Base-by-base conservation (phyloP, 2,113 vertebrate genomes). In the Amphiprion percula region DNA sequence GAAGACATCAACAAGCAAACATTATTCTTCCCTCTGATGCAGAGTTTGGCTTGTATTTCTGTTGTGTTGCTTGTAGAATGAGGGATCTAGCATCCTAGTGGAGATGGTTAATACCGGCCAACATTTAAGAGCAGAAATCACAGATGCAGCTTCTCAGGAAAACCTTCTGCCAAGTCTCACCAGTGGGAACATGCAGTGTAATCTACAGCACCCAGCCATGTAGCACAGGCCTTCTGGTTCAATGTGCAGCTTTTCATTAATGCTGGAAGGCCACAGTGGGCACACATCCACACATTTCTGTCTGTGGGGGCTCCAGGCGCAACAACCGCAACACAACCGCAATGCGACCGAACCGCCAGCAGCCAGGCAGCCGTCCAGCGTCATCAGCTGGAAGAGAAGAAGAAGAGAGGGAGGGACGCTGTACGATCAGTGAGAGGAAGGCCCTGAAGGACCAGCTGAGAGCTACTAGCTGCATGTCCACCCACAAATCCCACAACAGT, bases 401-500 rank as follows among this genome's bases (percentile, higher is more conserved):
- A 87, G 73, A 60, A 33, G 12, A 37, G 63, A 61, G 61, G 21
- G 55, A 74, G 65, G n/a, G 59, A 26, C 54, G 66, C 24, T 54
- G 16, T 53, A 26, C 75, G 66, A 81, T 60, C 0, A 75, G 19
- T 21, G 24, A 59, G 6, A 53, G 1, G 6, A 60, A 44, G 26
- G 16, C 28, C 21, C 21, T 21, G 21, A 21, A 26, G 26, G 26
- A 56, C 46, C 65, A 61, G 72, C 63, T 53, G 53, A 73, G 47
- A 33, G 24, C 47, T 67, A 58, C 76, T 21, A 54, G 53, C 62
- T 59, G 80, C 68, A 52, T 28, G 55, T 71, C 75, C 77, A 77
- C 55, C 61, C 67, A 60, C 62, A 85, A 86, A 77, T 74, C 28
- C 74, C 79, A 83, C 56, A 86, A 86, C 78, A 76, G 68, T n/a